Base-by-base conservation (phyloP, 2,888 invertebrate genomes). In the Drosophila percnosoma region DNA sequence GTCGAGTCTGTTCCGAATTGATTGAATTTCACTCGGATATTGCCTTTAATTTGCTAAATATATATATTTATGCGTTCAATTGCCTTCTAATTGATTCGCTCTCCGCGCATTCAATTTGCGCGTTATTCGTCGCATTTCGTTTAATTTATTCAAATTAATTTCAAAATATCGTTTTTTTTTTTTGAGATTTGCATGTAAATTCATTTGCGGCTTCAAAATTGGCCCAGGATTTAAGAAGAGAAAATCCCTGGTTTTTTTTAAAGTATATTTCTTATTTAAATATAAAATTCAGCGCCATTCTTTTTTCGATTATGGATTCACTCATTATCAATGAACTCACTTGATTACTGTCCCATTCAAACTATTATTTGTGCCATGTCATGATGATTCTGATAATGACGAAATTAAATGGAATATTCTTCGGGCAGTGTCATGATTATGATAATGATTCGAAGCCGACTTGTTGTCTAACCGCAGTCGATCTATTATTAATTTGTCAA, bases 41-140 rank as follows among this genome's bases (percentile, higher is more conserved):
- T 70, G 45, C 57, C 68, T 64, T 74, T 77, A 78, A 83, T 78
- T 78, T 65, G 58, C 63, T 55, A 68, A 40, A 42, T 42, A 42
- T 21, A 42, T 21, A 74, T 36, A 80, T 74, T 83, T 64, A 73
- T 73, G 73, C 73, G 65, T 75, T 74, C 78, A 81, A 78, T 74
- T 78, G 72, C 61, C 74, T 53, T 68, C 77, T 70, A 84, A 85
- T 82, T 84, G 85, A 73, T 82, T 80, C 70, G 85, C 61, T 65
- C 76, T 57, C 51, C 72, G 69, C 82, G 68, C 58, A 78, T 80
- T 83, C 68, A 67, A 87, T 73, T 84, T 52, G 33, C 48, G 34
- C 52, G 1, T 58, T 27, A 55, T 33, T 4, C 33, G 33, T 33
- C 33, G 49, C 69, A 61, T 68, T 82, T 75, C 66, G 60, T 69